phyloP scores from a whole-genome alignment of 2,888 invertebrate genomes.

The Drosophila birchii region DNA sequence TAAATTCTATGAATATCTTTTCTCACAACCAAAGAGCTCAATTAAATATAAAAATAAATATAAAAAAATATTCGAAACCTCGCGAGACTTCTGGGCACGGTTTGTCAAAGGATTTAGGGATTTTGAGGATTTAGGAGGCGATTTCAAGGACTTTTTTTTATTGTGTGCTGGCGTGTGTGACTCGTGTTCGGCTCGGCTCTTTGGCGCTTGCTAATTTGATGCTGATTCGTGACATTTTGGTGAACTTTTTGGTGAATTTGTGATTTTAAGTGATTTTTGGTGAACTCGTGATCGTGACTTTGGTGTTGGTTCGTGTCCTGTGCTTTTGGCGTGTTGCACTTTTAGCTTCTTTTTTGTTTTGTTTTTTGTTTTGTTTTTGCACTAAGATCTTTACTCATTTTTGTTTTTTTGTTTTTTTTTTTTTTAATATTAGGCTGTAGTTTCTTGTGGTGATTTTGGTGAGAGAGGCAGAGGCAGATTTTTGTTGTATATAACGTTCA shows the following conservation, averaged over 20 bases:
- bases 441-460: conserved; percentile 49
- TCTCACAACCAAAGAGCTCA: neutral
- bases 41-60: neutral
- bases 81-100: neutral
- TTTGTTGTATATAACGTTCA: conserved; percentile 26
- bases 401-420: too few species aligned
- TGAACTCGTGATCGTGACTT: conserved; percentile 47
- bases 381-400: conserved; percentile 19
- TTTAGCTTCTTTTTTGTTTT: conserved; percentile 41
- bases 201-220: conserved; percentile 38
- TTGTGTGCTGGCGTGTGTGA: conserved; percentile 35
- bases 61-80: neutral
- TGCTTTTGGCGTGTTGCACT: conserved; percentile 51
- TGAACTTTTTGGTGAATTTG: conserved; percentile 49
- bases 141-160: neutral
- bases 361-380: conserved; percentile 34
- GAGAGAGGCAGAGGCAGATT: conserved; percentile 41
- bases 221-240: conserved; percentile 46
- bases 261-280: conserved; percentile 40
- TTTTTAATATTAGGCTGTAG: conserved; percentile 34
- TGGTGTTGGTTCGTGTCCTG: conserved; percentile 50
- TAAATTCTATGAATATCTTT: neutral
- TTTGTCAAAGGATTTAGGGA: neutral
- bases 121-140: neutral
- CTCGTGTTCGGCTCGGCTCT: conserved; percentile 30